A percentile compares a stretch with the other conserved stretches of the same genome.
Evolutionary conservation across 2,797 vertebrate genomes (phyloP).

Genomic region (Clamator glandarius): DNA sequence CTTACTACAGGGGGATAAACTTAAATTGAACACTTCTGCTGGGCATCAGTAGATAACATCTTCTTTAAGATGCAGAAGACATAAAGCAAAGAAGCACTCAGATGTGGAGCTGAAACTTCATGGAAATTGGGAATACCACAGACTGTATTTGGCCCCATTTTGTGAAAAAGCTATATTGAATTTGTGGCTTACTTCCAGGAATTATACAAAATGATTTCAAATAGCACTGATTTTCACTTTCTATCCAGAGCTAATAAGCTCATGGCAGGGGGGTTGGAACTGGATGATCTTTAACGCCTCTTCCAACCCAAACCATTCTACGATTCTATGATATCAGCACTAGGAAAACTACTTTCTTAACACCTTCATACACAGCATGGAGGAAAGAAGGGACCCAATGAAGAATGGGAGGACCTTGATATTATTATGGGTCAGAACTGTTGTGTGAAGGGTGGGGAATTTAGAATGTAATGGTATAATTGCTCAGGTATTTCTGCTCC

Average conservation of each 20-base stretch:
- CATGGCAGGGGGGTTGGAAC: too few species aligned
- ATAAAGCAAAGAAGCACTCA: neutral
- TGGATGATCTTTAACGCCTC: too few species aligned
- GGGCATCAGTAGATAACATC: neutral
- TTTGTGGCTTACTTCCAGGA: neutral
- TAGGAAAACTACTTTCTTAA: neutral
- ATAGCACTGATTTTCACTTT: neutral
- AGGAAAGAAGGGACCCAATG: neutral
- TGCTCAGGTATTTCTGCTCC: too few species aligned
- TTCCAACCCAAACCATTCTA: too few species aligned
- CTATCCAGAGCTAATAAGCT: neutral
- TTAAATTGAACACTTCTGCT: neutral
- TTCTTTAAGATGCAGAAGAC: neutral
- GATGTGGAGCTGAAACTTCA: neutral
- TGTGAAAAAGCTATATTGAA: neutral
- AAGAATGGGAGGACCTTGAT: too few species aligned
- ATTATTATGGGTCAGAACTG: too few species aligned
- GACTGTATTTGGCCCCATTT: neutral
- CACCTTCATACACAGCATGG: neutral
- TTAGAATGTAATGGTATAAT: too few species aligned
- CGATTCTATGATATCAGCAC: neutral
- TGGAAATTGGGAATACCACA: neutral
- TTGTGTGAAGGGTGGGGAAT: too few species aligned
- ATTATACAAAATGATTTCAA: neutral
- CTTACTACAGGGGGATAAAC: neutral